Percentiles rank a stretch among this genome's conserved stretches.
phyloP scores from a whole-genome alignment of 2,113 vertebrate genomes.

The Chitala chitala region DNA sequence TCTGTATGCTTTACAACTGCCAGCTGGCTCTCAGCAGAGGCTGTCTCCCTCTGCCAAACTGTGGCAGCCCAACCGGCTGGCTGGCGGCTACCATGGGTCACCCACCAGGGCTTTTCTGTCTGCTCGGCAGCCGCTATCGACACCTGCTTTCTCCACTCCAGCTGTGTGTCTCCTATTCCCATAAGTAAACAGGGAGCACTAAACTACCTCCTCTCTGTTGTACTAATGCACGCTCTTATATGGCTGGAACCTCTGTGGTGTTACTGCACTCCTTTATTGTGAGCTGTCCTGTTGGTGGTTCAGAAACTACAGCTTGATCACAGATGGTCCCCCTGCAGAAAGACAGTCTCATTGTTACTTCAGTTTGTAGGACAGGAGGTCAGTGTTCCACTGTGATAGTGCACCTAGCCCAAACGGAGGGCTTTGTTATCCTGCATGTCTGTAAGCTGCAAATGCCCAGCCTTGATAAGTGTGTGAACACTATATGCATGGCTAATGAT shows the following conservation, averaged over 20 bases:
- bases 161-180: neutral
- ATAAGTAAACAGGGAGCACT: neutral
- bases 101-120: neutral
- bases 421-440: neutral
- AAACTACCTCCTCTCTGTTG: neutral
- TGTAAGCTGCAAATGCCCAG: too few relatives aligned
- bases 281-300: too few relatives aligned
- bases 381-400: neutral
- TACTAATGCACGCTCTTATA: neutral
- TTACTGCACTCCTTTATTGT: too few relatives aligned
- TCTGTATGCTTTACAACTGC: neutral
- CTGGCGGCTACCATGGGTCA: neutral
- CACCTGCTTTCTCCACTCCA: neutral
- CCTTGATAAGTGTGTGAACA: neutral
- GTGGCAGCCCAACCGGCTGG: neutral
- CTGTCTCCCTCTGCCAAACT: neutral
- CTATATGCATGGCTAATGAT: neutral
- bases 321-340: slow-evolving; percentile 32
- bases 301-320: neutral
- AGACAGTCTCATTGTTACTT: slow-evolving; percentile 23
- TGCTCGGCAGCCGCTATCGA: neutral
- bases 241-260: too few relatives aligned
- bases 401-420: neutral
- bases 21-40: neutral
- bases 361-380: neutral